Percentiles rank a stretch among this genome's conserved stretches.
Evolutionary conservation across 2,113 vertebrate genomes (phyloP).

Genomic region (Xenopus borealis): DNA sequence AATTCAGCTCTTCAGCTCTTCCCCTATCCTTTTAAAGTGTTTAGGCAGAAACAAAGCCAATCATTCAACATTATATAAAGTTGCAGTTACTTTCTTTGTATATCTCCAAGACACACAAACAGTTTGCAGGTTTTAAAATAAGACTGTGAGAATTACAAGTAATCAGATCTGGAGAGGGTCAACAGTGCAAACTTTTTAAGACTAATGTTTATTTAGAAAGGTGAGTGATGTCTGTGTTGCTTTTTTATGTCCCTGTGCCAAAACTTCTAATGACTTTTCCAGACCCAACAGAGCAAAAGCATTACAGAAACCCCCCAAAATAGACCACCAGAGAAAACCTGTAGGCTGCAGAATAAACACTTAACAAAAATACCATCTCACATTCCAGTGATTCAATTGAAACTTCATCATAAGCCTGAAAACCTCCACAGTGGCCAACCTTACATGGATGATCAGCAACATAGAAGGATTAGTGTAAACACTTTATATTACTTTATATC

Average conservation of each 20-base stretch:
- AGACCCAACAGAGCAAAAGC: conserved; percentile 63
- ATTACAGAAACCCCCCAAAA: conserved; percentile 4
- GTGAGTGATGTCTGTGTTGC: conserved; percentile 87
- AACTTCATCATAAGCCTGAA: neutral
- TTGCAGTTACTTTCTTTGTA: conserved; percentile 22
- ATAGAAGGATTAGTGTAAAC: neutral
- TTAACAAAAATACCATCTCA: conserved; percentile 22
- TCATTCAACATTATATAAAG: conserved; percentile 3
- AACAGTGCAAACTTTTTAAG: conserved; percentile 95
- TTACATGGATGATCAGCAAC: neutral
- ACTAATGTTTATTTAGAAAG: conserved; percentile 99
- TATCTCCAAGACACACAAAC: conserved; percentile 30
- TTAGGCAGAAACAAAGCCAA: conserved; percentile 20
- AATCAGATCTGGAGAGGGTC: conserved; percentile 86
- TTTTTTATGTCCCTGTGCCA: conserved; percentile 77
- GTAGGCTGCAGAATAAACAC: conserved; percentile 9
- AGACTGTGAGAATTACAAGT: conserved; percentile 68
- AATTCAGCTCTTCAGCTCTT: conserved; percentile 9
- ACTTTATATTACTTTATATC: too few relatives aligned
- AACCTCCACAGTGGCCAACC: neutral
- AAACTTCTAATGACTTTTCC: conserved; percentile 85
- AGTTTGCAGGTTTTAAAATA: conserved; percentile 56
- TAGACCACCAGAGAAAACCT: conserved; percentile 51
- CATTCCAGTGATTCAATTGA: conserved; percentile 22
- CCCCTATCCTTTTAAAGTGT: conserved; percentile 23